A percentile compares a stretch with the other conserved stretches of the same genome.
phyloP scores from a whole-genome alignment of 2,113 vertebrate genomes.

The Cephalopholis sonnerati region DNA sequence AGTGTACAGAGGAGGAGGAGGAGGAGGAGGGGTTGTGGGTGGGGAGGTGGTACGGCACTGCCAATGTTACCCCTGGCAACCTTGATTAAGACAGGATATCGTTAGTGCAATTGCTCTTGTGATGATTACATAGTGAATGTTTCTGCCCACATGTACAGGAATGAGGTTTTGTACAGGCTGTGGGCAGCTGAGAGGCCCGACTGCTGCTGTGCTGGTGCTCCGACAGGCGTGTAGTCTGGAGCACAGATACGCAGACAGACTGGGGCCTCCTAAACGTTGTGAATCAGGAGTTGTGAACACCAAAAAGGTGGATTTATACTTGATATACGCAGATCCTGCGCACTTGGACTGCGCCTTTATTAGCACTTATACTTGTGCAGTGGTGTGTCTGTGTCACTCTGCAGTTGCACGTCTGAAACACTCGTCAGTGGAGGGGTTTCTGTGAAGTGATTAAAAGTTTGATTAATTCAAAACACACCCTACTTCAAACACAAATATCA shows the following conservation, averaged over 20 bases:
- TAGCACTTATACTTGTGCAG: too few relatives aligned
- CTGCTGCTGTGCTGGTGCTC: background rate
- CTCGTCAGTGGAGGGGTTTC: too few relatives aligned
- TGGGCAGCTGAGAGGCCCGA: constrained; percentile 40
- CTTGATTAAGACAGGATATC: constrained; percentile 70
- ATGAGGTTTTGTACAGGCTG: constrained; percentile 4
- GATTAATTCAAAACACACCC: too few relatives aligned
- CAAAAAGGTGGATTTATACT: too few relatives aligned
- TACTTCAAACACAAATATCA: too few relatives aligned
- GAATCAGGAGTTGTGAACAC: background rate
- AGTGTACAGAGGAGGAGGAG: background rate
- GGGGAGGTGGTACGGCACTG: constrained; percentile 8
- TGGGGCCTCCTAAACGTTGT: constrained; percentile 5
- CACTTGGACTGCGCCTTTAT: too few relatives aligned
- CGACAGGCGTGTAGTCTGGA: constrained; percentile 19
- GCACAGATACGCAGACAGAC: constrained; percentile 24
- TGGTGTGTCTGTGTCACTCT: too few relatives aligned
- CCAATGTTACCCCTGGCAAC: constrained; percentile 74
- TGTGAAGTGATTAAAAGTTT: too few relatives aligned
- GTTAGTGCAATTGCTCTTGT: constrained; percentile 64
- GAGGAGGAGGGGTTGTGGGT: background rate
- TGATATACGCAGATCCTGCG: too few relatives aligned
- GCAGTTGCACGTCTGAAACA: too few relatives aligned
- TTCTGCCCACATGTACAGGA: constrained; percentile 59
- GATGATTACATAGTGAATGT: constrained; percentile 66